These are phyloP conservation scores for Eptatretus atami DNA, from an alignment of 2,797 vertebrate species.

Conservation along the genomic window DNA sequence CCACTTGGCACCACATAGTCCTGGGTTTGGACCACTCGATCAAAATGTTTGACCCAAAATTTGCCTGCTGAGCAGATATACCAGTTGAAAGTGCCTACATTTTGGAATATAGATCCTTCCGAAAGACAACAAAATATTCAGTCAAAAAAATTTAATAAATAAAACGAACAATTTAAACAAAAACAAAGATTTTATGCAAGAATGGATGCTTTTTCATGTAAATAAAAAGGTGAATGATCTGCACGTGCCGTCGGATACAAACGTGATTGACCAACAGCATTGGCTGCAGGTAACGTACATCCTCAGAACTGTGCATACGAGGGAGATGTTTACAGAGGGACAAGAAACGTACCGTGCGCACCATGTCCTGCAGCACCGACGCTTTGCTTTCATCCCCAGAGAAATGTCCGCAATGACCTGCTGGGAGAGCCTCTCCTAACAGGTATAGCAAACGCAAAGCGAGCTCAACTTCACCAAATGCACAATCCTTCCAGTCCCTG, in stretches of 20 bases:
- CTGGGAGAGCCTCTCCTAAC: conserved; percentile 76
- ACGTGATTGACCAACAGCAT: background rate
- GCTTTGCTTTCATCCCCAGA: conserved; percentile 57
- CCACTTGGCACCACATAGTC: too few species aligned
- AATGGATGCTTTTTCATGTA: too few species aligned
- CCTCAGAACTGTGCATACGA: too few species aligned
- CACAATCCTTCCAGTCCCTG: conserved; percentile 48
- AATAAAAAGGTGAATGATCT: background rate
- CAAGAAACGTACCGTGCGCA: conserved; percentile 40
- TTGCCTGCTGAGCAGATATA: too few species aligned
- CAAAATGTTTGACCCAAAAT: too few species aligned
- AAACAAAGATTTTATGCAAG: too few species aligned
- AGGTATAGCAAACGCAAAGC: conserved; percentile 69
- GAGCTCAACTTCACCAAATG: conserved; percentile 90
- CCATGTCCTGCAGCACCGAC: conserved; percentile 74
- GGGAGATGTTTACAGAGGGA: background rate
- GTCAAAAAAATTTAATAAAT: too few species aligned
- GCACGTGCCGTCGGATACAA: background rate
- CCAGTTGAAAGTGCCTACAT: too few species aligned
- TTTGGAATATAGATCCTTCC: too few species aligned
- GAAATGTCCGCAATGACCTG: conserved; percentile 74
- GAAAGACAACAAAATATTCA: too few species aligned
- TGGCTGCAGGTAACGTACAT: background rate
- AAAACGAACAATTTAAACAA: too few species aligned
- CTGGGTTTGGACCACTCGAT: too few species aligned